Percentiles rank a stretch among this genome's conserved stretches.
phyloP scores from a whole-genome alignment of 1,140 invertebrate species.

The Zaprionus ghesquierei region DNA sequence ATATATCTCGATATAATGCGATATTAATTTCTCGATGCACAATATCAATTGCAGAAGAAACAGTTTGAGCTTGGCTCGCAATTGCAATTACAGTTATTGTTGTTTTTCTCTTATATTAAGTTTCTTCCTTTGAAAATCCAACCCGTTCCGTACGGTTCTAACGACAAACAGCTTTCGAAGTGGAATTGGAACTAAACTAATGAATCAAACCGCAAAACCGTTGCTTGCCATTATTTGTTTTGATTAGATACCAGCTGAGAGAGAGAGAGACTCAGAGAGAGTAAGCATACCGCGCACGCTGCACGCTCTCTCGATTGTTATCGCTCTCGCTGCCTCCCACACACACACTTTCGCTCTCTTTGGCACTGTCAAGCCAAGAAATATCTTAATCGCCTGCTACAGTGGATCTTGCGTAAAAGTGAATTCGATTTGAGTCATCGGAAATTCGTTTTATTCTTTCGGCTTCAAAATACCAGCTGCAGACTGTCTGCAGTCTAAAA shows the following conservation, averaged over 20 bases:
- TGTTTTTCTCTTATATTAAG: not conserved
- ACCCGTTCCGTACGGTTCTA: constrained; percentile 1
- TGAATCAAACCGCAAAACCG: constrained; percentile 62
- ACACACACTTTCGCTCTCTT: constrained; percentile 28
- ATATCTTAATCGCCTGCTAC: not conserved
- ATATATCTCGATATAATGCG: not conserved
- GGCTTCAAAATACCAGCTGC: constrained; percentile 10
- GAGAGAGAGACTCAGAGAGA: constrained; percentile 3
- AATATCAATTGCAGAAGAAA: constrained; percentile 10
- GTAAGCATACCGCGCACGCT: not conserved
- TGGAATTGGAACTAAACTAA: constrained; percentile 47
- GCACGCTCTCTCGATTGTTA: not conserved
- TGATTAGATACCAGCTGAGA: constrained; percentile 67
- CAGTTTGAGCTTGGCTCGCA: not conserved
- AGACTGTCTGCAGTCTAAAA: not conserved
- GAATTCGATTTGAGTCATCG: constrained; percentile 66
- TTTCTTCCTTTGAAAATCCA: constrained; percentile 9
- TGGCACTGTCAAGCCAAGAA: not conserved
- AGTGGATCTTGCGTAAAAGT: constrained; percentile 50
- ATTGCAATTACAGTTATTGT: not conserved
- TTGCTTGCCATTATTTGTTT: constrained; percentile 66
- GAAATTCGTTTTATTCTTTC: constrained; percentile 13
- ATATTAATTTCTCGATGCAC: not conserved
- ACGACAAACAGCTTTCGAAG: constrained; percentile 13
- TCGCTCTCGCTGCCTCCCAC: not conserved